A percentile compares a stretch with the other conserved stretches of the same genome.
Evolutionary conservation across 2,113 vertebrate genomes (phyloP).

Genomic region (Eira barbara): DNA sequence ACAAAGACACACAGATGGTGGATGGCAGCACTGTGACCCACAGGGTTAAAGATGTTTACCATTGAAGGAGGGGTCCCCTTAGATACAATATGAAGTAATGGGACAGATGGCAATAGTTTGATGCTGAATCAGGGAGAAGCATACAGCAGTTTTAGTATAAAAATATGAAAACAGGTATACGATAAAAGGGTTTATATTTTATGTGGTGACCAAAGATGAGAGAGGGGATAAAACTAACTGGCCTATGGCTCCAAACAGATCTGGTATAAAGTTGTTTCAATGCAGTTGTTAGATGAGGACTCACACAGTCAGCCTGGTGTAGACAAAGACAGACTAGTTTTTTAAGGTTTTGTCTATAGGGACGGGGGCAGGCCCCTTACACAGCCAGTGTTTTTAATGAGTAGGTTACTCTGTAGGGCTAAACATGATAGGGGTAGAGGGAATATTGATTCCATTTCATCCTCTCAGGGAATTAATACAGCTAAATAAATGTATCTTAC

Average conservation of each 20-base stretch:
- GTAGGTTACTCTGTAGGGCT: not conserved
- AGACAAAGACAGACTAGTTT: not conserved
- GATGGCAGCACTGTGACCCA: not conserved
- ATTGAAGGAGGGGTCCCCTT: not conserved
- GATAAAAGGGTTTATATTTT: not conserved
- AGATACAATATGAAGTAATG: not conserved
- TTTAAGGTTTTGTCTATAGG: not conserved
- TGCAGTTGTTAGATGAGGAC: not conserved
- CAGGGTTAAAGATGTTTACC: not conserved
- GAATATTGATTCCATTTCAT: not conserved
- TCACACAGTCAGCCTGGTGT: not conserved
- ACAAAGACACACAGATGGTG: not conserved
- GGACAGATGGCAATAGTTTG: not conserved
- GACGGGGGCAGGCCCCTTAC: not conserved
- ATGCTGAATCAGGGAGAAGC: not conserved
- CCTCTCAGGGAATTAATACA: not conserved
- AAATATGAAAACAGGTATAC: not conserved
- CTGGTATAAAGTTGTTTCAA: not conserved
- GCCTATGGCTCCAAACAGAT: not conserved
- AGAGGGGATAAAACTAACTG: not conserved
- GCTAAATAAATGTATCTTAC: not conserved
- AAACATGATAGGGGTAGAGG: not conserved
- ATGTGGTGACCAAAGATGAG: not conserved
- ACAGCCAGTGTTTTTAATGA: not conserved
- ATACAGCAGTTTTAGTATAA: not conserved